Base-by-base conservation (phyloP, 2,888 invertebrate species). In the Dastarcus helophoroides region DNA sequence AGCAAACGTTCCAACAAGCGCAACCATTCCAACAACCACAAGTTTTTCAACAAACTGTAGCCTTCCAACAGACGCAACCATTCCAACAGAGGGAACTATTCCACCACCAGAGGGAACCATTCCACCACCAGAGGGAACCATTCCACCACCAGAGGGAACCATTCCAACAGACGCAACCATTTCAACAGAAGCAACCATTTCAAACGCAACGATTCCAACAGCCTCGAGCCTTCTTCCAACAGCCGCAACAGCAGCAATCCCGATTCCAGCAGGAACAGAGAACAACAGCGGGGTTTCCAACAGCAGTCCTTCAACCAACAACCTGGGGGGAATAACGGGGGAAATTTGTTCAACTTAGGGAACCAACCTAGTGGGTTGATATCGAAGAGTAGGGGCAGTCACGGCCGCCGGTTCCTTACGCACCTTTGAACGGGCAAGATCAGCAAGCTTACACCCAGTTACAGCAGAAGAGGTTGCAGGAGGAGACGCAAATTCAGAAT, bases 401-500 rank as follows among this genome's bases (percentile, higher is more conserved):
- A n/a, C 38, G 48, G 8, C 43, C 45, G 22, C 42, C 49, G 8
- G 43, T 49, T 10, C 46, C 48, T n/a, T 51, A 52, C 24, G 42
- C 41, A 3, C 52, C 52, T 7, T 41, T 54, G 16, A 44, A 46
- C 36, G 22, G 5, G 10, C 26, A 31, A 24, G 29, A 28, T 23
- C 8, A 25, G 3, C 49, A 48, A 32, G 42, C 40, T 19, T 48
- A 48, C 29, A 45, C 50, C 36, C 50, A 50, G 22, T 41, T 50
- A 10, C 35, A 51, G 35, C 50, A 54, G 22, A 39, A 38, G 8
- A 43, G 41, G 24, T 23, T 47, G 7, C 45, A 51, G n/a, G 51
- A 55, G 28, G 50, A 50, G 26, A 44, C 50, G 29, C 48, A 48
- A 29, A 26, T 53, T 11, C 41, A 43, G 14, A 44, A 39, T n/a